These are phyloP conservation scores for Spinibarbus caldwelli DNA, from an alignment of 2,797 vertebrate genomes.

Conservation along the genomic window DNA sequence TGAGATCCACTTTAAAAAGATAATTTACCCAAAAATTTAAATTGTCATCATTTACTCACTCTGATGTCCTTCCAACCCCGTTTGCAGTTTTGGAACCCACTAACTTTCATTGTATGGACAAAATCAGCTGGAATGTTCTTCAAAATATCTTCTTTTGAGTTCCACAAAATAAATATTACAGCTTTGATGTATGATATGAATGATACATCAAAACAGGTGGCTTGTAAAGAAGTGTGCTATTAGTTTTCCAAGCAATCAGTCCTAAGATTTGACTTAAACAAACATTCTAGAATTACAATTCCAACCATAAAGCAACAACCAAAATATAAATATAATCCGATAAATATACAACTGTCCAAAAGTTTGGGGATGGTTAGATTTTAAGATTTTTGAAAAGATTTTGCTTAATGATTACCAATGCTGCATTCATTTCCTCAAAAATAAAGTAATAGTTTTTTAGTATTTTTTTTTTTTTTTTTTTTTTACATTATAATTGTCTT, in stretches of 20 bases:
- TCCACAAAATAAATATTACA: background rate
- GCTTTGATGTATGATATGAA: background rate
- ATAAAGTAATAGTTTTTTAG: background rate
- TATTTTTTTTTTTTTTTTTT: too few relatives aligned
- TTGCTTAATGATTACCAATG: background rate
- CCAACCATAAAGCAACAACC: background rate
- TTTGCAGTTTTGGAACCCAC: background rate
- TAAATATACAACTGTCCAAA: too few relatives aligned
- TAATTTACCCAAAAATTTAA: background rate
- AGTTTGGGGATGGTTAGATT: background rate
- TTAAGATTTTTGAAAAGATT: rapidly evolving
- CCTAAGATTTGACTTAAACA: background rate
- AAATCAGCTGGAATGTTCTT: background rate
- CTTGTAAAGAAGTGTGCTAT: background rate
- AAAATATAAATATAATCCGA: background rate
- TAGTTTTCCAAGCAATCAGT: background rate
- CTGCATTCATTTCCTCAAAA: background rate
- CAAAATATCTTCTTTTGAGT: background rate
- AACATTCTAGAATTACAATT: background rate
- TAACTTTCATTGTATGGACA: background rate
- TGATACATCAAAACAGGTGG: background rate
- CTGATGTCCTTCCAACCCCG: background rate
- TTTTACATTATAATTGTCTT: background rate
- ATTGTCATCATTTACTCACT: background rate
- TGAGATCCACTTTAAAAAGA: background rate